phyloP scores from a whole-genome alignment of 1,140 invertebrate species.

The Magallana gigas region DNA sequence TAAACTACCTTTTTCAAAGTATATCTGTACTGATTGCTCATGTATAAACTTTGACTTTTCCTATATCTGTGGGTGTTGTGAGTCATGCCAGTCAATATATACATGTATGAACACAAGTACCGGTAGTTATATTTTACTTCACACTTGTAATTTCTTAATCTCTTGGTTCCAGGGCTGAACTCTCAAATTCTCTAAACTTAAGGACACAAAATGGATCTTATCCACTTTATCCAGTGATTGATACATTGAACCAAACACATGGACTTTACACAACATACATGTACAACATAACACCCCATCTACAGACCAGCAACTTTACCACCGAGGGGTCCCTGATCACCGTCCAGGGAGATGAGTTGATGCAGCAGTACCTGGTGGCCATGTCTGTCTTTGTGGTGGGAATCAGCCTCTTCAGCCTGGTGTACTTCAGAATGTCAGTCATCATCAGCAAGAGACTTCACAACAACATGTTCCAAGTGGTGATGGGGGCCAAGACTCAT shows the following conservation, averaged over 20 bases:
- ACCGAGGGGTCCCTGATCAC: background rate
- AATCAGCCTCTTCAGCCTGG: constrained; percentile 81
- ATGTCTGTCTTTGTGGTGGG: background rate
- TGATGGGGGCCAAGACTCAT: constrained; percentile 88
- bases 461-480: constrained; percentile 89
- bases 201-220: background rate
- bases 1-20: no score
- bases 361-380: constrained; percentile 3
- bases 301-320: background rate
- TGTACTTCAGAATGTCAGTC: constrained; percentile 87
- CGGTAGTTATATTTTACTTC: no score
- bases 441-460: constrained; percentile 88
- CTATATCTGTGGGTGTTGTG: no score
- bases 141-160: background rate
- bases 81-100: no score
- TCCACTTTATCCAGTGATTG: background rate
- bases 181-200: background rate
- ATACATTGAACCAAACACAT: background rate
- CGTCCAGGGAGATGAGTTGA: background rate
- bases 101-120: no score
- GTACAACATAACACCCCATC: background rate
- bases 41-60: no score
- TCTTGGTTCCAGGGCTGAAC: constrained; percentile 7
- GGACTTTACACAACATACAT: background rate
- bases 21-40: no score